Evolutionary conservation across 2,888 invertebrate species (phyloP).

Genomic region (Rhagophthalmus giganteus): DNA sequence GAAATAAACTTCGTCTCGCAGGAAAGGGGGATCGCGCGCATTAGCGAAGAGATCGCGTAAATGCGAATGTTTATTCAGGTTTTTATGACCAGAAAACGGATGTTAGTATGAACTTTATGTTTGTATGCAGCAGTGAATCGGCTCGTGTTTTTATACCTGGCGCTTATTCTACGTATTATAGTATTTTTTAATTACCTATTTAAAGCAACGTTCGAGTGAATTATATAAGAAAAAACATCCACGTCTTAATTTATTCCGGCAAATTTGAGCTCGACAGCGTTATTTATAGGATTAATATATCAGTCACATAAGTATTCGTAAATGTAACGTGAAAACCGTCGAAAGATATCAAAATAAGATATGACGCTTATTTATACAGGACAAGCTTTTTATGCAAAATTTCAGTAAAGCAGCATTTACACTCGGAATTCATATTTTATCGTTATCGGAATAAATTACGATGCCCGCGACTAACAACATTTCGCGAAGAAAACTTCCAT

Average conservation of each 20-base stretch:
- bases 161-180: constrained; percentile 2
- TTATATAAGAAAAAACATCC: too few species aligned
- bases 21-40: constrained; percentile 6
- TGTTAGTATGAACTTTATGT: constrained; percentile 23
- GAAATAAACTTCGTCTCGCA: constrained; percentile 11
- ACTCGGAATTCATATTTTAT: too few species aligned
- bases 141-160: constrained; percentile 12
- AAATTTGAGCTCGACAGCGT: background rate
- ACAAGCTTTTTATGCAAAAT: too few species aligned
- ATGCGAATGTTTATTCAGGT: constrained; percentile 20
- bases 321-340: too few species aligned
- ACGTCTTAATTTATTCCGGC: background rate
- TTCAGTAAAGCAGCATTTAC: too few species aligned
- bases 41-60: constrained; percentile 7
- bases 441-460: too few species aligned
- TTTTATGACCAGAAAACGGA: constrained; percentile 22
- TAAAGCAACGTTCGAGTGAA: background rate
- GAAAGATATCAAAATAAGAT: too few species aligned
- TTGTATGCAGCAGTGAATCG: constrained; percentile 6
- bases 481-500: too few species aligned
- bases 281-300: background rate
- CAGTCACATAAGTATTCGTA: background rate
- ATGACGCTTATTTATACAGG: too few species aligned
- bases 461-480: too few species aligned
- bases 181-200: too few species aligned